Evolutionary conservation across 2,113 vertebrate genomes (phyloP).

Genomic region (Gobius niger): DNA sequence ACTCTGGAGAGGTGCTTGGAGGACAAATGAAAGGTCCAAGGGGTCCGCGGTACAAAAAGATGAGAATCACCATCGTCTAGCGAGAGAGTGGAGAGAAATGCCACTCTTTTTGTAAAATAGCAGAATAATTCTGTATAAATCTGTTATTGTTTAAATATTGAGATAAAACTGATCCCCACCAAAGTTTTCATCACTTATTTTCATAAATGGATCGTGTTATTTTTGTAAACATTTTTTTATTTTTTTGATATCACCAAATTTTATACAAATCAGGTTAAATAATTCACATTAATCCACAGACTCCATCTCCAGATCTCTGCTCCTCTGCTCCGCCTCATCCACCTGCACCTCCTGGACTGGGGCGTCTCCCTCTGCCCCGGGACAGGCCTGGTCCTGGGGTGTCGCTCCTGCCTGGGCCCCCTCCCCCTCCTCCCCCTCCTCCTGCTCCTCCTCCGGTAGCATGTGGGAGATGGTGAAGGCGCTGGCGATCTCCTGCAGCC

Average conservation of each 20-base stretch:
- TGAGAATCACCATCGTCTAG: too few species aligned
- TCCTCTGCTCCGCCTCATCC: constrained; percentile 34
- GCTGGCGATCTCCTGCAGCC: constrained; percentile 78
- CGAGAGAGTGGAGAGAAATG: too few species aligned
- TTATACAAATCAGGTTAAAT: constrained; percentile 17
- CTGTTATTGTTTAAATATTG: too few species aligned
- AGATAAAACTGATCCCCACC: too few species aligned
- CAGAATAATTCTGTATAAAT: too few species aligned
- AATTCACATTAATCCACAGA: constrained; percentile 59
- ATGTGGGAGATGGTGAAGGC: constrained; percentile 80
- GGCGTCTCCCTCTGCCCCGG: constrained; percentile 23
- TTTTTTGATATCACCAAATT: constrained; percentile 35
- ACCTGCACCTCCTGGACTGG: constrained; percentile 6
- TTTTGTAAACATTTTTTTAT: constrained; percentile 31
- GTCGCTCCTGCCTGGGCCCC: constrained; percentile 27
- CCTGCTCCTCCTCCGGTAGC: constrained; percentile 23
- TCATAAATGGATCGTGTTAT: not conserved
- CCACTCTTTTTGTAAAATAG: too few species aligned
- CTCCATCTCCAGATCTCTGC: constrained; percentile 64
- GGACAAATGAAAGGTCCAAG: too few species aligned
- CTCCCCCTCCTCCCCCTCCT: constrained; percentile 27
- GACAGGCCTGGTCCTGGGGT: constrained; percentile 23
- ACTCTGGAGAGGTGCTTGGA: too few species aligned
- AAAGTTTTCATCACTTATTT: too few species aligned
- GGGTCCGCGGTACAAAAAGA: too few species aligned